Evolutionary conservation across 2,113 vertebrate species (phyloP), one percentile per base, ranked within the genome.

Genomic region (Jacana jacana): DNA sequence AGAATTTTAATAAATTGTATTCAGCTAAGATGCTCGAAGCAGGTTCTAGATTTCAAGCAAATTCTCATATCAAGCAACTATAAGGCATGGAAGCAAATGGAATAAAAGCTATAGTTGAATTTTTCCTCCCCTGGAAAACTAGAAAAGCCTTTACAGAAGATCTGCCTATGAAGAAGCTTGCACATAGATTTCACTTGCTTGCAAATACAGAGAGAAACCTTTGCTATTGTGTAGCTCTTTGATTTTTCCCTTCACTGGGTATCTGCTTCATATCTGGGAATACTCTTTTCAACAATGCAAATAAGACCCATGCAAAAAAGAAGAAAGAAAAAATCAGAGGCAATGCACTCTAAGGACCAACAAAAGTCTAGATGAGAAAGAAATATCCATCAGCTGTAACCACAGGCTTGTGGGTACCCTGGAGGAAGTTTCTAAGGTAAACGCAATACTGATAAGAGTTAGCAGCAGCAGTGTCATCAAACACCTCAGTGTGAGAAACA

Each of bases 271-370:
- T 23, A 89, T 54, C 66, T 91, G 42, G 55, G 63, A 71, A 93
- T 49, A 68, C 39, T 95, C 70, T 71, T 95, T 85, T 93, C 66
- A 93, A 89, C 30, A 94, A 24, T 70, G 48, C 80, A 84, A 30
- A 28, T 23, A 70, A 33, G 40, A 65, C 8, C 8, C 8, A 49
- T 4, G 77, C 10, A 58, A 85, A 91, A 97, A 93, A 86, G 71
- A 86, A 78, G 72, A 80, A 91, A 93, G 17, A 30, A 86, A 54
- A 79, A 93, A 73, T 63, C 33, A 92, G 68, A 75, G 64, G 69
- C 87, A 95, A 73, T 51, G 54, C n/a, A 39, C 91, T 96, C 54
- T 63, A 31, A 65, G 52, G 20, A 48, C 18, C 17, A 25, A 27
- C 17, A n/a, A 66, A 71, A 71, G 14, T 49, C 58, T 49, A 58